Percentiles rank a stretch among this genome's conserved stretches.
Evolutionary conservation across 2,113 vertebrate genomes (phyloP).

Genomic region (Megaceryle maxima): DNA sequence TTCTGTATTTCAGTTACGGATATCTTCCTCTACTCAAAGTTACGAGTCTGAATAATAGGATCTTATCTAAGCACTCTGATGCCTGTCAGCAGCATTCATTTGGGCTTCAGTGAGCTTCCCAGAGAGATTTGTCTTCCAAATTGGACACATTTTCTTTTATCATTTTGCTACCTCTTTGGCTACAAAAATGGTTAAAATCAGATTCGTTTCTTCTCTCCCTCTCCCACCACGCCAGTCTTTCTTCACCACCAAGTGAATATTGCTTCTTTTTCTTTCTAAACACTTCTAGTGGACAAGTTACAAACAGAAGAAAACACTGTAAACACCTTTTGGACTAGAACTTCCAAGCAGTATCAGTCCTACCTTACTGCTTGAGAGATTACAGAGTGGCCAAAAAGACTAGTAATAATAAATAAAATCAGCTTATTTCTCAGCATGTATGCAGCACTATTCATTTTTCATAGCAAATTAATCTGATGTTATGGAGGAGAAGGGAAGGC

Average conservation of each 20-base stretch:
- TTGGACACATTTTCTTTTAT: not conserved
- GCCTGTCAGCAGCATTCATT: constrained; percentile 38
- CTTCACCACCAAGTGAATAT: not conserved
- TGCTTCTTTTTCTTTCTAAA: not conserved
- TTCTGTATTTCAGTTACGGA: constrained; percentile 11
- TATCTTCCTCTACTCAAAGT: constrained; percentile 46
- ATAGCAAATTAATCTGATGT: not conserved
- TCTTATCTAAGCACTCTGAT: constrained; percentile 43
- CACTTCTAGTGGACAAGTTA: not conserved
- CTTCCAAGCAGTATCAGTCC: not conserved
- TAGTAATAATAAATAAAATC: not conserved
- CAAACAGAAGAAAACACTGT: not conserved
- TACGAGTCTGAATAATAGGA: constrained; percentile 52
- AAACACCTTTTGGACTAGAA: not conserved
- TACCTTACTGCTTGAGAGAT: not conserved
- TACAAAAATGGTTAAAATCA: not conserved
- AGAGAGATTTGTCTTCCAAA: constrained; percentile 40
- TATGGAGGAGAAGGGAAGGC: not conserved
- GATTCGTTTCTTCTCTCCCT: not conserved
- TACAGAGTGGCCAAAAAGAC: not conserved
- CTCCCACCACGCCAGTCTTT: not conserved
- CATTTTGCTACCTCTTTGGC: not conserved
- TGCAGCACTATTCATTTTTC: not conserved
- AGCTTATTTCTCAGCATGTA: not conserved
- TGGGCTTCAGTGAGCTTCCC: constrained; percentile 32